phyloP scores from a whole-genome alignment of 2,888 invertebrate genomes.

The Cataglyphis cursor region DNA sequence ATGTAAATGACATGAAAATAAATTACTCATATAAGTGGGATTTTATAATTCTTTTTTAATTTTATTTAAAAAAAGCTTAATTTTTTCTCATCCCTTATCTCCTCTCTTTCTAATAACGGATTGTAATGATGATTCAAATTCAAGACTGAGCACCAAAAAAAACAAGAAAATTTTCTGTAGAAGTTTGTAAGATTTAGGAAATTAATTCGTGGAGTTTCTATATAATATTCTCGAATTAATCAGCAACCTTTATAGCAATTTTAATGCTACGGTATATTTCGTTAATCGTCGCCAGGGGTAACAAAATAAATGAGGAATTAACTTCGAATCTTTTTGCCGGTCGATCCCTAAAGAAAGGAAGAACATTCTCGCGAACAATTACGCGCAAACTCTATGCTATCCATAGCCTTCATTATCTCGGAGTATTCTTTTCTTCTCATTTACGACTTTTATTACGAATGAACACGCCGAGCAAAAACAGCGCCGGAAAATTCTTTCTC shows the following conservation, averaged over 20 bases:
- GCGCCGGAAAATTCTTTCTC: constrained; percentile 13
- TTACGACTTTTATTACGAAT: constrained; percentile 39
- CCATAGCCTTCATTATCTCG: constrained; percentile 62
- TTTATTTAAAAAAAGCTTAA: neutral
- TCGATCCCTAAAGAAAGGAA: constrained; percentile 48
- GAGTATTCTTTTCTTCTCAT: constrained; percentile 46
- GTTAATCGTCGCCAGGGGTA: constrained; percentile 71
- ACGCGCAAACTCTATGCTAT: constrained; percentile 51
- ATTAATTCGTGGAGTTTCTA: constrained; percentile 54
- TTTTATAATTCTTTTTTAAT: neutral
- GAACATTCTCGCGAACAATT: constrained; percentile 63
- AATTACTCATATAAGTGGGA: neutral
- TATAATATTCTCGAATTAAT: constrained; percentile 59
- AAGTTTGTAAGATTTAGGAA: constrained; percentile 24
- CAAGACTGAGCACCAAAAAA: neutral
- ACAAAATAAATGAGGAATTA: constrained; percentile 74
- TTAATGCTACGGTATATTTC: constrained; percentile 58
- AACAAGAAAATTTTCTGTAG: constrained; percentile 28
- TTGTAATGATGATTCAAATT: neutral
- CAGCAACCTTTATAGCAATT: constrained; percentile 54
- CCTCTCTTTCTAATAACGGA: neutral
- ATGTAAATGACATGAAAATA: neutral
- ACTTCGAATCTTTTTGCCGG: constrained; percentile 50
- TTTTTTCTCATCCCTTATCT: neutral
- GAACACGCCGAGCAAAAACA: constrained; percentile 13